Evolutionary conservation across 1,140 invertebrate genomes (phyloP), one percentile per base, ranked within the genome.

Genomic region (Bombyx mandarina): DNA sequence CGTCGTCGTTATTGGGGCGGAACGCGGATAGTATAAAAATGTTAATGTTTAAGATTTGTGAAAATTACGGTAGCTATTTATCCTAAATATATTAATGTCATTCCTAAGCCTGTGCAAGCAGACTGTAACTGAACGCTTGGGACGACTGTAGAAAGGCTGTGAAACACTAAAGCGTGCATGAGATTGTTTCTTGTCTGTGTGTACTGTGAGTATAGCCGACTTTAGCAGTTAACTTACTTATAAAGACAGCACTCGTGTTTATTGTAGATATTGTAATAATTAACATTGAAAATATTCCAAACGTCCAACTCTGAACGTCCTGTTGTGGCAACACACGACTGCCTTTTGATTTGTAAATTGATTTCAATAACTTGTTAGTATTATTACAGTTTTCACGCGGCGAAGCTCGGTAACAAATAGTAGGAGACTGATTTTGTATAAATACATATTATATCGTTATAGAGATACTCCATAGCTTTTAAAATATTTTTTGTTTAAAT

Each of bases 391-490:
- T 69, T 67, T 61, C 63, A 67, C 67, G 69, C 62, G 66, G 63
- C 57, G 55, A 48, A 63, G 68, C 67, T 77, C 71, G 65, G 67
- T 77, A 79, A 82, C 78, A 84, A 81, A 82, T 82, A 82, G 80
- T 82, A 82, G 82, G 82, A 86, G 83, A 86, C 82, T 86, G 82
- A 86, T 82, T 85, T 85, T 86, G 75, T 82, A 82, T 84, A 81
- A 73, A 70, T 71, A 71, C 79, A 75, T 68, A 74, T 71, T 80
- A 82, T 77, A 72, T 69, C 77, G 67, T 70, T 62, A 62, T 75
- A 74, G 71, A 67, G 55, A 54, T 67, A 56, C 64, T 73, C 69
- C 66, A 66, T 71, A 73, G 26, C 26, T 35, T 35, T 35, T 35
- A 35, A 35, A 35, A 35, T 35, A 35, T 3, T 35, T 35, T 35